Evolutionary conservation across 2,113 vertebrate species (phyloP), one percentile per base, ranked within the genome.

Genomic region (Mus pahari): DNA sequence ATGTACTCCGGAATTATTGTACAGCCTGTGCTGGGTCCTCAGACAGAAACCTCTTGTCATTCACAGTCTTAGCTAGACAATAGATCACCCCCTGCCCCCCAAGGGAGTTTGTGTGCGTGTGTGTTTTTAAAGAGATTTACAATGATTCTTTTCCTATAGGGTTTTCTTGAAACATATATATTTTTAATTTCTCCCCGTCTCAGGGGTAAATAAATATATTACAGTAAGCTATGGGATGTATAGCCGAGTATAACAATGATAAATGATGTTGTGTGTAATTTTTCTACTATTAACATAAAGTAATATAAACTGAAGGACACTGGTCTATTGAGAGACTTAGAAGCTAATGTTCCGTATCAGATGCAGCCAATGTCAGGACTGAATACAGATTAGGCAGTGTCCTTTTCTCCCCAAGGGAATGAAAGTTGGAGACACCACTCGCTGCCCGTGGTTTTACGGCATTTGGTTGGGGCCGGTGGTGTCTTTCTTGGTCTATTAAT

Each of bases 231-330:
- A 97, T 97, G 98, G 98, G 98, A 98, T 98, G 98, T 98, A 98
- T 98, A 98, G 98, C 98, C 86, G 98, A 98, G 97, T 98, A 98
- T 99, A 99, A 99, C 99, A 99, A 99, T 99, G 99, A 99, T 99
- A 99, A 99, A 99, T 99, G 99, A 99, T 99, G 99, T 99, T 99
- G 99, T 99, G 99, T 99, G 99, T 99, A 99, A 99, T 99, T 99
- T 99, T 99, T 99, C 98, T 99, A 99, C 99, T 99, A 99, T 99
- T 99, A 99, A 99, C 99, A 99, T 99, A 99, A 99, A 99, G 99
- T 99, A 99, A 99, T 99, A 99, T 99, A 99, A 99, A 99, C 99
- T 99, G 99, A 99, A 99, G 99, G 99, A 99, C 99, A 99, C 99
- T 98, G 99, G 99, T 99, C 99, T 99, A 99, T 99, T 99, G 99